Evolutionary conservation across 2,797 vertebrate species (phyloP).

Genomic region (Orientallactaga sibirica): DNA sequence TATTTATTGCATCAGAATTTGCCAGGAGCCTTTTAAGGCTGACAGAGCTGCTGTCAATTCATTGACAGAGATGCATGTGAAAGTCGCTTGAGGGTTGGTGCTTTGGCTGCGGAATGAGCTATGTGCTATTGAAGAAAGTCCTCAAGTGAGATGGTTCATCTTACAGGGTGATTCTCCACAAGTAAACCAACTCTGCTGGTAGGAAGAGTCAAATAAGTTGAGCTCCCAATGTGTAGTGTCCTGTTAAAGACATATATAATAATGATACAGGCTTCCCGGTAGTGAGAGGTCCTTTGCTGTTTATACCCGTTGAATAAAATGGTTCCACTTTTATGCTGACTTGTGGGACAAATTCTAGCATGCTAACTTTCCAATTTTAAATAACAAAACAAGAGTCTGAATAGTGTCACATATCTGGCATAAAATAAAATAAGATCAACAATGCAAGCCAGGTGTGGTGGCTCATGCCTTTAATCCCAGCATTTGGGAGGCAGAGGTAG

Average conservation of each 20-base stretch:
- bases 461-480: too few relatives aligned
- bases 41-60: neutral
- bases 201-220: neutral
- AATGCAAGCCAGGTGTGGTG: neutral
- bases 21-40: neutral
- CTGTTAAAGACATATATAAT: slow-evolving; percentile 20
- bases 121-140: neutral
- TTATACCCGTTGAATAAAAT: slow-evolving; percentile 30
- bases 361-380: slow-evolving; percentile 51
- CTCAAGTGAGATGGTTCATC: slow-evolving; percentile 14
- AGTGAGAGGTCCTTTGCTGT: neutral
- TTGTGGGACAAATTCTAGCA: slow-evolving; percentile 57
- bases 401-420: slow-evolving; percentile 49
- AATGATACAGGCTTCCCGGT: neutral
- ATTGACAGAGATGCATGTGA: neutral
- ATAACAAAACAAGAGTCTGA: slow-evolving; percentile 70
- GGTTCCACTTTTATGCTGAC: slow-evolving; percentile 63
- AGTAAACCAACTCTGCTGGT: neutral
- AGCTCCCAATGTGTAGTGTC: slow-evolving; percentile 31
- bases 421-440: slow-evolving; percentile 62
- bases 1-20: neutral
- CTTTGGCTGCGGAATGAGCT: neutral
- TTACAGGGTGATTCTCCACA: slow-evolving; percentile 36
- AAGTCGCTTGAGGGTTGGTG: neutral
- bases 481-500: too few relatives aligned